A percentile compares a stretch with the other conserved stretches of the same genome.
Evolutionary conservation across 2,888 invertebrate genomes (phyloP).

Genomic region (Osedax fenrisi): DNA sequence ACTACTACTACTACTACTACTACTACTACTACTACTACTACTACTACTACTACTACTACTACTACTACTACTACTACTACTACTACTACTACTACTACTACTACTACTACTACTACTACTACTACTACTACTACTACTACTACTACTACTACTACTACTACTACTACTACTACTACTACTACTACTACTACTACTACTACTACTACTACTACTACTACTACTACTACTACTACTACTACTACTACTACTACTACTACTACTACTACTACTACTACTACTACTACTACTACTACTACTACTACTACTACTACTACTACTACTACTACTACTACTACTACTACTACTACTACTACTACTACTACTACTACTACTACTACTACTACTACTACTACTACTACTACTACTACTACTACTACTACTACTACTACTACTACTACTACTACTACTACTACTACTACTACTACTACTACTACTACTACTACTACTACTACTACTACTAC

Average conservation of each 20-base stretch:
- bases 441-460: background rate
- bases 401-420: background rate
- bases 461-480: slow-evolving; percentile 6
- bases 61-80: background rate
- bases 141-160: slow-evolving; percentile 20
- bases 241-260: too few species aligned
- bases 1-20: slow-evolving; percentile 11
- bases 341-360: slow-evolving; percentile 29
- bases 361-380: slow-evolving; percentile 28
- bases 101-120: slow-evolving; percentile 13
- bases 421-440: background rate
- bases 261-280: too few species aligned
- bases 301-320: too few species aligned
- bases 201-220: slow-evolving; percentile 14
- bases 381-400: slow-evolving; percentile 29
- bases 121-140: slow-evolving; percentile 17
- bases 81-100: background rate
- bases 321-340: slow-evolving; percentile 19
- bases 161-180: slow-evolving; percentile 22
- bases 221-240: slow-evolving; percentile 17
- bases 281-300: too few species aligned
- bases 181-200: slow-evolving; percentile 20
- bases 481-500: slow-evolving; percentile 10
- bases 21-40: background rate
- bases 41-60: slow-evolving; percentile 9